Evolutionary conservation across 2,888 invertebrate genomes (phyloP).

Genomic region (Tetragnatha montana): DNA sequence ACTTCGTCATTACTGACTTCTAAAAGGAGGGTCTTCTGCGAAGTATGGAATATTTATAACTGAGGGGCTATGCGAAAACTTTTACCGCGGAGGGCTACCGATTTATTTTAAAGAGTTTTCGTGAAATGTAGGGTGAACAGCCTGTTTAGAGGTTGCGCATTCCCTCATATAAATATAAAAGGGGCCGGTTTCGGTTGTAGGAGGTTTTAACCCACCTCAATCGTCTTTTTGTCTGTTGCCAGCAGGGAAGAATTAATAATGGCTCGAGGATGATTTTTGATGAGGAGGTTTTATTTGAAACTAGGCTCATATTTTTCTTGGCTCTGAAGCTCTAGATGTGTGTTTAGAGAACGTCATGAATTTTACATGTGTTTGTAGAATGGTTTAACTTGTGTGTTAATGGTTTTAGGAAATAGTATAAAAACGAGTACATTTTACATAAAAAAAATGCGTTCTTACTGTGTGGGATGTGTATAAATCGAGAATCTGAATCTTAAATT

Average conservation of each 20-base stretch:
- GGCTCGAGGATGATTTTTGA: conserved; percentile 28
- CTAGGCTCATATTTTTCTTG: conserved; percentile 6
- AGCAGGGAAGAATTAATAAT: conserved; percentile 40
- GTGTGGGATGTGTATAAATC: too few species aligned
- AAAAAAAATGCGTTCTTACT: too few species aligned
- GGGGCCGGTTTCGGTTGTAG: neutral
- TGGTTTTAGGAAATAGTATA: too few species aligned
- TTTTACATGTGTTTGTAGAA: neutral
- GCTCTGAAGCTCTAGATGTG: neutral
- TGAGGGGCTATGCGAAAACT: conserved; percentile 44
- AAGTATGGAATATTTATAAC: conserved; percentile 50
- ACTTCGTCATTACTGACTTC: conserved; percentile 51
- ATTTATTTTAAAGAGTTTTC: conserved; percentile 28
- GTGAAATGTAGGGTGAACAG: neutral
- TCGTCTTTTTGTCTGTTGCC: conserved; percentile 2
- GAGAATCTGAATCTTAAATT: too few species aligned
- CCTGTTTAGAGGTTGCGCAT: neutral
- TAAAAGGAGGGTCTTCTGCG: conserved; percentile 25
- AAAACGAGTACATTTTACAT: too few species aligned
- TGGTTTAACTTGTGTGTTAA: neutral
- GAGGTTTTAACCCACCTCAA: neutral
- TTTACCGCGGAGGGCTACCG: conserved; percentile 4
- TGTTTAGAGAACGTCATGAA: neutral
- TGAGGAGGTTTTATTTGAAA: conserved; percentile 8
- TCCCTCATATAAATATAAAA: conserved; percentile 16